phyloP scores from a whole-genome alignment of 2,888 invertebrate genomes.

The Amphipyra tragopoginis region DNA sequence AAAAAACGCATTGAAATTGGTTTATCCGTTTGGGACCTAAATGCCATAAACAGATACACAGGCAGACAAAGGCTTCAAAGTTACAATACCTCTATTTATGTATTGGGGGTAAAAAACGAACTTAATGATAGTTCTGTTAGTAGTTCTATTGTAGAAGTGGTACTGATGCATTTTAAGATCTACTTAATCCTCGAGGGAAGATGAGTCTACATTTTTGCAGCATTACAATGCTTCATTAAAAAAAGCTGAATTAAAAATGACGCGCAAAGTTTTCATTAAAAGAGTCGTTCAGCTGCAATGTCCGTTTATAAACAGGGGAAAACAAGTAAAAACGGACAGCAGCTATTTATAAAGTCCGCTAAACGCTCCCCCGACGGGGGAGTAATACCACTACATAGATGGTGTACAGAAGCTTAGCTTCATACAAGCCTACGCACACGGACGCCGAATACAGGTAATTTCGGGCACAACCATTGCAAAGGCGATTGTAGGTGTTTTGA shows the following conservation, averaged over 20 bases:
- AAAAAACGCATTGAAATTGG: too few relatives aligned
- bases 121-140: not conserved
- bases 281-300: slow-evolving; percentile 37
- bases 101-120: too few relatives aligned
- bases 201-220: not conserved
- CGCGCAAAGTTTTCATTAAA: slow-evolving; percentile 26
- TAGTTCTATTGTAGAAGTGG: not conserved
- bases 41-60: too few relatives aligned
- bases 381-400: slow-evolving; percentile 21
- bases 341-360: slow-evolving; percentile 62
- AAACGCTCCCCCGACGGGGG: slow-evolving; percentile 58
- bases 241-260: slow-evolving; percentile 20
- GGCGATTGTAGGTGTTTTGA: too few relatives aligned
- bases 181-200: not conserved
- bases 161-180: not conserved
- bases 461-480: too few relatives aligned
- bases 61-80: too few relatives aligned
- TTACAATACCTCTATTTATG: too few relatives aligned
- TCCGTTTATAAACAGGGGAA: slow-evolving; percentile 51
- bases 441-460: not conserved
- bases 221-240: slow-evolving; percentile 13
- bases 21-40: too few relatives aligned
- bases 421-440: not conserved
- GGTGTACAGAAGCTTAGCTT: slow-evolving; percentile 25
- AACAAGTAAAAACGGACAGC: slow-evolving; percentile 62